These are phyloP conservation scores for Limnephilus rhombicus DNA, from an alignment of 2,888 invertebrate genomes.

Conservation along the genomic window DNA sequence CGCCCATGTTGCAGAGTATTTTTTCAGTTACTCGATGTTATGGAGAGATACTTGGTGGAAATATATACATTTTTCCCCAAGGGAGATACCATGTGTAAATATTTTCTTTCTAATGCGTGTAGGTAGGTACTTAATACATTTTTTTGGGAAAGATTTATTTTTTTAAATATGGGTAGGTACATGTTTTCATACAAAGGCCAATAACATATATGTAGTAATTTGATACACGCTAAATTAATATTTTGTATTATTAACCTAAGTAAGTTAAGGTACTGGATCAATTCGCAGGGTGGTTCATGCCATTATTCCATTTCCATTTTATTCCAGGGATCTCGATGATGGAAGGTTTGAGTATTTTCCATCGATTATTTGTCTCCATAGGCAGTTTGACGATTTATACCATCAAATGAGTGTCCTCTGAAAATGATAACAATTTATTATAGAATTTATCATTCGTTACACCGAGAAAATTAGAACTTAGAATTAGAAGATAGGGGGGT, in stretches of 20 bases:
- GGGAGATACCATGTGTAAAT: too few relatives aligned
- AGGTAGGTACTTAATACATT: too few relatives aligned
- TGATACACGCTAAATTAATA: not conserved
- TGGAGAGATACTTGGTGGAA: too few relatives aligned
- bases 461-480: too few relatives aligned
- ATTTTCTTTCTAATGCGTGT: too few relatives aligned
- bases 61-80: too few relatives aligned
- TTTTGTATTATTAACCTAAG: not conserved
- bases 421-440: not conserved
- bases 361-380: not conserved
- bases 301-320: conserved; percentile 4
- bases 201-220: conserved; percentile 25
- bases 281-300: not conserved
- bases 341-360: not conserved
- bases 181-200: conserved; percentile 44
- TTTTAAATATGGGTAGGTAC: not conserved
- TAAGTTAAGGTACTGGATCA: not conserved
- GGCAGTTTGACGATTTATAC: conserved; percentile 5
- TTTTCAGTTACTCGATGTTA: too few relatives aligned
- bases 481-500: too few relatives aligned
- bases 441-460: too few relatives aligned
- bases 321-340: not conserved
- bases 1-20: too few relatives aligned
- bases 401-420: conserved; percentile 2
- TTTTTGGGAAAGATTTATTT: not conserved